Percentiles rank a stretch among this genome's conserved stretches.
Conservation (phyloP, 2,113 vertebrate genomes). For the Gadus chalcogrammus region DNA sequence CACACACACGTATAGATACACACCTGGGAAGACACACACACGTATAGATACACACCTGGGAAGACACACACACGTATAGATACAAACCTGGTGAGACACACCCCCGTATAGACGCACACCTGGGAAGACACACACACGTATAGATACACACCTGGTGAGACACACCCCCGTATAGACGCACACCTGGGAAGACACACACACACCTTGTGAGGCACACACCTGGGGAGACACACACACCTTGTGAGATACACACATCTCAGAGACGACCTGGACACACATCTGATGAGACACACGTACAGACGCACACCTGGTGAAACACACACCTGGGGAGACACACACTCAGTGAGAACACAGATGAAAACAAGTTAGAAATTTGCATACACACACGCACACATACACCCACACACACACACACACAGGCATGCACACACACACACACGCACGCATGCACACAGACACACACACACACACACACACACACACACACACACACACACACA, state of each 20-base stretch:
- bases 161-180: too few species aligned
- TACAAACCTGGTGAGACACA: too few species aligned
- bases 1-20: too few species aligned
- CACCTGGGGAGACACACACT: too few species aligned
- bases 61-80: constrained; percentile 4
- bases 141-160: background rate
- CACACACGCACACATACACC: too few species aligned
- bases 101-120: background rate
- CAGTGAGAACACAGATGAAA: too few species aligned
- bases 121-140: background rate
- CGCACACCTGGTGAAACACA: too few species aligned
- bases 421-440: constrained; percentile 18
- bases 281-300: too few species aligned
- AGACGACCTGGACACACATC: too few species aligned
- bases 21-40: background rate
- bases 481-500: background rate
- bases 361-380: too few species aligned
- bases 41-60: background rate
- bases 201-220: constrained; percentile 4
- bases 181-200: too few species aligned
- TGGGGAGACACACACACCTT: background rate
- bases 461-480: constrained; percentile 1
- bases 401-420: constrained; percentile 13
- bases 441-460: background rate
- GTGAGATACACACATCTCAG: background rate